Evolutionary conservation across 1,140 invertebrate species (phyloP).

Genomic region (Meloidogyne exigua): DNA sequence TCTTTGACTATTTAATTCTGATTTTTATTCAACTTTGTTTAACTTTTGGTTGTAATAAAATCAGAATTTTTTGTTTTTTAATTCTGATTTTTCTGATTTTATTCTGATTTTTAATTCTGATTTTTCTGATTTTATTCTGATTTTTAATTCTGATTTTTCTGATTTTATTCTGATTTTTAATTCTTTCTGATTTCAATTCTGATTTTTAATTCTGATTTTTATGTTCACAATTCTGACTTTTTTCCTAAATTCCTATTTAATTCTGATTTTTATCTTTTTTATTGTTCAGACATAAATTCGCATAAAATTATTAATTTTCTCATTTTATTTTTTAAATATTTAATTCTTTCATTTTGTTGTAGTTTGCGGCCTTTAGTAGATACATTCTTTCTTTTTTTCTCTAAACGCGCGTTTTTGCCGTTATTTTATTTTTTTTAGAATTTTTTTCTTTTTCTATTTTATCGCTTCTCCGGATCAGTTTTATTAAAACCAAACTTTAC

Average conservation of each 20-base stretch:
- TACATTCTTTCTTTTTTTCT: not conserved
- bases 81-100: too few relatives aligned
- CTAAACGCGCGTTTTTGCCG: not conserved
- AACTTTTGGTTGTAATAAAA: not conserved
- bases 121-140: too few relatives aligned
- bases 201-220: too few relatives aligned
- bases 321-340: too few relatives aligned
- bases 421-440: not conserved
- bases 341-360: not conserved
- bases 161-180: not conserved
- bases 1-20: not conserved
- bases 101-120: too few relatives aligned
- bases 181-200: not conserved
- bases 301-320: too few relatives aligned
- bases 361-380: not conserved
- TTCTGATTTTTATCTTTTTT: not conserved
- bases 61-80: too few relatives aligned
- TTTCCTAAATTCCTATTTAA: not conserved
- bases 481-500: not conserved
- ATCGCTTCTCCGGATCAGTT: slow-evolving; percentile 1
- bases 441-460: not conserved
- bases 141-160: not conserved
- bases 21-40: not conserved
- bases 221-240: too few relatives aligned
- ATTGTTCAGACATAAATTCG: too few relatives aligned